A percentile compares a stretch with the other conserved stretches of the same genome.
These are phyloP conservation scores for Excalfactoria chinensis DNA, from an alignment of 2,113 vertebrate genomes.

Conservation along the genomic window DNA sequence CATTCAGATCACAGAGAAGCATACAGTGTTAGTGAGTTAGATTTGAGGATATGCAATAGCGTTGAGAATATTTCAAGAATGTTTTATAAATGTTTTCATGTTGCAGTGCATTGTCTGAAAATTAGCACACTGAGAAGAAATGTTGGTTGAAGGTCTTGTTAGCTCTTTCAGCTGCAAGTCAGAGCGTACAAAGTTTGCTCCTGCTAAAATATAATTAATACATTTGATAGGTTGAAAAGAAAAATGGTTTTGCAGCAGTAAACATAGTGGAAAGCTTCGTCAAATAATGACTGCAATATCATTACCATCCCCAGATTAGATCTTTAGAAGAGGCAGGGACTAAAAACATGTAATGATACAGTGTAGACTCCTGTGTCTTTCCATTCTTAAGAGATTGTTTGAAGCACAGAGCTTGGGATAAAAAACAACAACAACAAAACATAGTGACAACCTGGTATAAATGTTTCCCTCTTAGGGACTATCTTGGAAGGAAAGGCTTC, in stretches of 20 bases:
- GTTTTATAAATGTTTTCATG: neutral
- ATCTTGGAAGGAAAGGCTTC: neutral
- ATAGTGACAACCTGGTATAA: neutral
- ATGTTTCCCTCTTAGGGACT: neutral
- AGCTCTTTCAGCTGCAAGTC: neutral
- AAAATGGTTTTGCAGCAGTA: neutral
- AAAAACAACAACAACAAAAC: neutral
- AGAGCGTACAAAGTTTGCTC: neutral
- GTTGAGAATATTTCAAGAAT: neutral
- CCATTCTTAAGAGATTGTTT: neutral
- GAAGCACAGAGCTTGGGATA: neutral
- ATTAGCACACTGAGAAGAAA: neutral
- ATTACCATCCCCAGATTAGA: neutral
- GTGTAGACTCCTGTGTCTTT: neutral
- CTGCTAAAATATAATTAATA: neutral
- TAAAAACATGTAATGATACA: neutral
- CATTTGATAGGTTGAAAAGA: neutral
- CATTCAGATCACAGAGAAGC: neutral
- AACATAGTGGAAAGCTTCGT: neutral
- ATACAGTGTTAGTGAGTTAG: neutral
- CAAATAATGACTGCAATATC: neutral
- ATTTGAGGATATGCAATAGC: fast-evolving
- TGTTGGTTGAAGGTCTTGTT: neutral
- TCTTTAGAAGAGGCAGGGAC: neutral
- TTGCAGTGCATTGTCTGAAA: neutral